phyloP scores from a whole-genome alignment of 2,888 invertebrate genomes.

The Eueremaeus valkanovi region DNA sequence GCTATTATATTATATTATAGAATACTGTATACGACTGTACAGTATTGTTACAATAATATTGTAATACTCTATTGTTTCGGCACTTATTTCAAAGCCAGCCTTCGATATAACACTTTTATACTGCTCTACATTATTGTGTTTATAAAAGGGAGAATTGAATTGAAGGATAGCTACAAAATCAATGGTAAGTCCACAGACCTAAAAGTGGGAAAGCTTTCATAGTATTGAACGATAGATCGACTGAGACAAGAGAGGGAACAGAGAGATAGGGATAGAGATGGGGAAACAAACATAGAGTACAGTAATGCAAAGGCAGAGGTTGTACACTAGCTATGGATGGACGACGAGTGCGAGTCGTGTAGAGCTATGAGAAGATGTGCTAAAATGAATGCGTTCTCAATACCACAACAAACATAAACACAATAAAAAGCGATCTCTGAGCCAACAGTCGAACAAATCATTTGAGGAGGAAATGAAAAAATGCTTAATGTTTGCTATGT shows the following conservation, averaged over 20 bases:
- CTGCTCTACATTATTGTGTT: not conserved
- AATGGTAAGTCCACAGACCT: conserved; percentile 1
- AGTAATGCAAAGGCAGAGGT: not conserved
- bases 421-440: conserved; percentile 9
- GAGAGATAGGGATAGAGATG: conserved; percentile 10
- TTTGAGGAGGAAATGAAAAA: conserved; percentile 32
- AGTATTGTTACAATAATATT: conserved; percentile 7
- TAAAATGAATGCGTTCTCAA: conserved; percentile 28
- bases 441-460: conserved; percentile 17
- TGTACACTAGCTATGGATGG: not conserved
- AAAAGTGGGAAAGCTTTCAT: not conserved
- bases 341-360: conserved; percentile 17
- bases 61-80: not conserved
- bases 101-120: not conserved
- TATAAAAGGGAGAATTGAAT: conserved; percentile 5
- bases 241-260: conserved; percentile 5
- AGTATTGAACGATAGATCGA: not conserved
- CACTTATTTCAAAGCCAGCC: conserved; percentile 22
- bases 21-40: conserved; percentile 10
- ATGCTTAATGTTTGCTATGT: conserved; percentile 21
- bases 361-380: conserved; percentile 13
- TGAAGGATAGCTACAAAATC: conserved; percentile 23
- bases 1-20: not conserved
- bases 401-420: conserved; percentile 30
- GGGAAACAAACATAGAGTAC: too few relatives aligned